Evolutionary conservation across 2,797 vertebrate genomes (phyloP).

Genomic region (Apogon talboti): DNA sequence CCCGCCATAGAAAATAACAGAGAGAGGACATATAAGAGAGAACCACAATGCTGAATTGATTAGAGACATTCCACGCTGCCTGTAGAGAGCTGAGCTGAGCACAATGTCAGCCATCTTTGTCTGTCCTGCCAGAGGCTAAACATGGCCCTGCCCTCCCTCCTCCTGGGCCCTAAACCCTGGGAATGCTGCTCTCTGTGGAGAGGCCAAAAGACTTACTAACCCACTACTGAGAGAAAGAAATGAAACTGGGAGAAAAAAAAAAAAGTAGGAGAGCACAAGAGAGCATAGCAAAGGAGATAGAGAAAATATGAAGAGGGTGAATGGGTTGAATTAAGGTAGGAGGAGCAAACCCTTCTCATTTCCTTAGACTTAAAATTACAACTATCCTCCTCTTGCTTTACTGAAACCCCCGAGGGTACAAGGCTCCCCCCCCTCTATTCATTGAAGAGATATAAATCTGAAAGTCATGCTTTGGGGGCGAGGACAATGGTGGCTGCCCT

Average conservation of each 20-base stretch:
- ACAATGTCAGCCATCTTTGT: constrained; percentile 76
- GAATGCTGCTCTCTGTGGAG: constrained; percentile 64
- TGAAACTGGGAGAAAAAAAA: constrained; percentile 30
- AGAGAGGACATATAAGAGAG: constrained; percentile 55
- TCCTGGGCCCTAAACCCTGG: constrained; percentile 70
- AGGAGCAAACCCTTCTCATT: constrained; percentile 66
- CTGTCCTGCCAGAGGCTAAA: constrained; percentile 79
- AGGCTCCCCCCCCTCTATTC: constrained; percentile 73
- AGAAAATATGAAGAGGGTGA: constrained; percentile 8
- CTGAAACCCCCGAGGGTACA: constrained; percentile 67
- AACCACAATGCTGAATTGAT: constrained; percentile 83
- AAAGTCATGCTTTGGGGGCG: constrained; percentile 73
- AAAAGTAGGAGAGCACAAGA: constrained; percentile 20
- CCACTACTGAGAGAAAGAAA: constrained; percentile 58
- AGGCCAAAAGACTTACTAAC: constrained; percentile 69
- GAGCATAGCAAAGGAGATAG: constrained; percentile 38
- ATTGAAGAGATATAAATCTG: constrained; percentile 79
- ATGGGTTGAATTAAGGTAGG: constrained; percentile 60
- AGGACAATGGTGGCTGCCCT: constrained; percentile 68
- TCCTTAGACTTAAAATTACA: constrained; percentile 75
- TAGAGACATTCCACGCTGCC: constrained; percentile 79
- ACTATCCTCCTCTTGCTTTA: constrained; percentile 62
- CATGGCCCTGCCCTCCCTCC: constrained; percentile 69
- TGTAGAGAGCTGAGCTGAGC: constrained; percentile 59
- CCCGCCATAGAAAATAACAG: constrained; percentile 66